A percentile compares a stretch with the other conserved stretches of the same genome.
phyloP scores from a whole-genome alignment of 2,113 vertebrate genomes.

The Antigone vipio region DNA sequence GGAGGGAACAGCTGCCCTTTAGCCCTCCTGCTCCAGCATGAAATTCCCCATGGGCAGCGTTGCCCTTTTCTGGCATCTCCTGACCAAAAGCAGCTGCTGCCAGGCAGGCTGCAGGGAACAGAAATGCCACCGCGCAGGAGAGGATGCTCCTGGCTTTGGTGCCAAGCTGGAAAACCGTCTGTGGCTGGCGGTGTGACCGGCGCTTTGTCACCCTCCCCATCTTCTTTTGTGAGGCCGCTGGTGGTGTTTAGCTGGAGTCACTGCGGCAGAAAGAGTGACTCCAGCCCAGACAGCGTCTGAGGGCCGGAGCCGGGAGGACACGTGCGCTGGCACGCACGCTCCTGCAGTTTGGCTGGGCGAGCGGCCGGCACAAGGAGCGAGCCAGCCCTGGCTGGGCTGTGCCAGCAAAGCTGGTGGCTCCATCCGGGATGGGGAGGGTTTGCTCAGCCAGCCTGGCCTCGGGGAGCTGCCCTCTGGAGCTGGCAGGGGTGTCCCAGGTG shows the following conservation, averaged over 20 bases:
- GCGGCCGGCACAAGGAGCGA: not conserved
- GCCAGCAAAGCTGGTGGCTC: not conserved
- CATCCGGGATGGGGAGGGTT: not conserved
- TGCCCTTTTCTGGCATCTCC: not conserved
- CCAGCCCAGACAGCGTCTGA: not conserved
- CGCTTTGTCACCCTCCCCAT: not conserved
- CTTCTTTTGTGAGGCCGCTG: not conserved
- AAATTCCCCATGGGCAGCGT: not conserved
- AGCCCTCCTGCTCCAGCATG: not conserved
- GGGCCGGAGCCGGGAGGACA: not conserved
- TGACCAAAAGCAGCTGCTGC: not conserved
- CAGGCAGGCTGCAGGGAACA: not conserved
- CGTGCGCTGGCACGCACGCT: not conserved
- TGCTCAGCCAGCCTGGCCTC: not conserved
- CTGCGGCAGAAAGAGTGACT: not conserved
- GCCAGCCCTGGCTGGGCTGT: not conserved
- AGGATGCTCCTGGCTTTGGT: not conserved
- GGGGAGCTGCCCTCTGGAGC: not conserved
- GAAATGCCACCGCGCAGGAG: not conserved
- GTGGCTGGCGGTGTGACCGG: fast-evolving
- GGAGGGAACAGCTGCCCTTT: not conserved
- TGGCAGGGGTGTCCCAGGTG: too few species aligned
- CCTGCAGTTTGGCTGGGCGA: not conserved
- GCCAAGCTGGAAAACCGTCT: not conserved
- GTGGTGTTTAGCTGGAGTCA: not conserved